Percentiles rank a stretch among this genome's conserved stretches.
Evolutionary conservation across 2,888 invertebrate species (phyloP).

Genomic region (Teleogryllus oceanicus): DNA sequence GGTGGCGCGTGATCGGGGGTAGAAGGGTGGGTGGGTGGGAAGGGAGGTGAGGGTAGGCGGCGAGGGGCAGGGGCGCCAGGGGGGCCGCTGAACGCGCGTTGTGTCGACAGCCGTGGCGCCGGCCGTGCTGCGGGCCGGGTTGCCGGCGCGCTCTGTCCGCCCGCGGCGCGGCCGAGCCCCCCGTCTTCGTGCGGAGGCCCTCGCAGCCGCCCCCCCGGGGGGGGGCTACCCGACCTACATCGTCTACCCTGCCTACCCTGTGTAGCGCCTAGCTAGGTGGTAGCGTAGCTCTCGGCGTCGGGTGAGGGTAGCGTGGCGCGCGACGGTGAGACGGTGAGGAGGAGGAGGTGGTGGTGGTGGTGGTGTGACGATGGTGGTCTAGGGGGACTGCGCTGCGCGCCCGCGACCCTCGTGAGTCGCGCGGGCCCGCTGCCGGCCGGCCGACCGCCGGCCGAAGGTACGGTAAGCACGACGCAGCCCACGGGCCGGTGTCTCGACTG

Average conservation of each 20-base stretch:
- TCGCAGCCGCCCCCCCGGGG: not conserved
- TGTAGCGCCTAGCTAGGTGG: not conserved
- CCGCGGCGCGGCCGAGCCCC: slow-evolving; percentile 18
- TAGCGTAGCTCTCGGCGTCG: not conserved
- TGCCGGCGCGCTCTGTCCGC: slow-evolving; percentile 7
- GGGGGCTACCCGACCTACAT: slow-evolving; percentile 10
- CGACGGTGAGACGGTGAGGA: too few relatives aligned
- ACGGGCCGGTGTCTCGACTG: not conserved
- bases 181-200: not conserved
- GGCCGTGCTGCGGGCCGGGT: slow-evolving; percentile 9
- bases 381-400: not conserved
- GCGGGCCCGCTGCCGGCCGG: not conserved
- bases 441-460: not conserved
- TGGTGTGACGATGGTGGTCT: not conserved
- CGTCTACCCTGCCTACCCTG: slow-evolving; percentile 4
- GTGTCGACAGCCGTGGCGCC: not conserved
- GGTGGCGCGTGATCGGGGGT: too few relatives aligned
- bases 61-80: not conserved
- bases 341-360: not conserved
- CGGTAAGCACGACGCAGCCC: not conserved
- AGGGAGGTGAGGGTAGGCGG: not conserved
- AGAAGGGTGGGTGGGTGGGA: too few relatives aligned
- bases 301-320: not conserved
- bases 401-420: not conserved
- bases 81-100: slow-evolving; percentile 18